phyloP scores from a whole-genome alignment of 2,113 vertebrate genomes.

The Pseudorasbora parva region DNA sequence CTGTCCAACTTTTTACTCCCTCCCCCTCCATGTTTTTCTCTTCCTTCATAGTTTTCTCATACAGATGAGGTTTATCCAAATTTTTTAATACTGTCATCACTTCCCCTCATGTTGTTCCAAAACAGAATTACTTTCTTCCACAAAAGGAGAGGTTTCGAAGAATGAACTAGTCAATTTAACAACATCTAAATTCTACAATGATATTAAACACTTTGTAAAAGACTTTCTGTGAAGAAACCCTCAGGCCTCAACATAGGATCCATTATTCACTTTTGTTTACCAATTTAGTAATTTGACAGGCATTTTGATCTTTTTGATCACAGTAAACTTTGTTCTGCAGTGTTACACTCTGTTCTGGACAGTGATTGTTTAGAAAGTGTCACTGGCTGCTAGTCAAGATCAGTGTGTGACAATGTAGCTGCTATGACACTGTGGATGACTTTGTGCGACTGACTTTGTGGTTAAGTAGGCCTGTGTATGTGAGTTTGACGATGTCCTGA shows the following conservation, averaged over 20 bases:
- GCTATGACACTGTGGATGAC: conserved; percentile 56
- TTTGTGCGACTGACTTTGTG: conserved; percentile 48
- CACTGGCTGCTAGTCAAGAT: conserved; percentile 61
- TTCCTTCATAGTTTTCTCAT: not conserved
- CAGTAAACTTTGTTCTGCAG: conserved; percentile 20
- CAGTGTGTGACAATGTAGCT: conserved; percentile 67
- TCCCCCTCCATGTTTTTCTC: conserved; percentile 9
- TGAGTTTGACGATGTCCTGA: conserved; percentile 45
- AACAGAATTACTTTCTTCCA: not conserved
- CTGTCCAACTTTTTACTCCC: conserved; percentile 6
- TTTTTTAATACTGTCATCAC: not conserved
- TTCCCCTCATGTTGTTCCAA: not conserved
- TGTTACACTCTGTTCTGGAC: conserved; percentile 54
- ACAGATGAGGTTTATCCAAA: not conserved
- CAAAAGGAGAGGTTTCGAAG: not conserved
- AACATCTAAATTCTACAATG: not conserved
- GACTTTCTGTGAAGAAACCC: not conserved
- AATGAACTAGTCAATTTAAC: not conserved
- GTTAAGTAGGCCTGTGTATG: conserved; percentile 45
- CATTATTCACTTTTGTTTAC: conserved; percentile 1
- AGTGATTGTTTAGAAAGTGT: conserved; percentile 63
- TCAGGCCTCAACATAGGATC: not conserved
- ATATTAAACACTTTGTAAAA: not conserved
- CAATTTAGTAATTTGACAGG: not conserved
- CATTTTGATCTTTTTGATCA: conserved; percentile 17